Base-by-base conservation (phyloP, 2,888 invertebrate genomes). In the Drosophila nr. perissopoda region DNA sequence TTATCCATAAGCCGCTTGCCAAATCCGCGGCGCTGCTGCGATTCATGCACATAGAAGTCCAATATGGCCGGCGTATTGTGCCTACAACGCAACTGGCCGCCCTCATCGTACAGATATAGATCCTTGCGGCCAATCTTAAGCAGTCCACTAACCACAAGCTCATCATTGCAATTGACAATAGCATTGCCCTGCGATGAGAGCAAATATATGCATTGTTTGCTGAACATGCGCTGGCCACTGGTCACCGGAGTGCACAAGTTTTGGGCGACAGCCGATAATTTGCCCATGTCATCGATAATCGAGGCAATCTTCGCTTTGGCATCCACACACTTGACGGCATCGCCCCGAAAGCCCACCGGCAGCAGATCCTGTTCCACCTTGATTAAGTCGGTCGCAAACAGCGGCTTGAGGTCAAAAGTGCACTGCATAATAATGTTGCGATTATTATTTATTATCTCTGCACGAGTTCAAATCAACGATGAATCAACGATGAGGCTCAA, bases 51-150 rank as follows among this genome's bases (percentile, higher is more conserved):
- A 93, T 96, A 99, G 94, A 99, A 99, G 93, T 99, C 99, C 36
- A 99, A 94, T 60, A 99, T 95, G 93, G 98, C 98, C 8, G 97
- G 94, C 0, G 98, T 96, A 73, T 96, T 95, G 74, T 96, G 94
- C 67, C 96, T 94, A 91, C 97, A 96, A 91, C 95, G 95, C 85
- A 96, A 95, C 52, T 94, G 93, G n/a, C 95, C 95, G 58, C 93
- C 92, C 80, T 94, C 94, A 92, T 97, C 96, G 92, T 95, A 96
- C 62, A 98, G 94, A 94, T 97, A 99, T 53, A 99, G 94, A 85
- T 96, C 96, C 94, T 99, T 99, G 74, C 94, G 94, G 21, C 98
- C 98, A 54, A 98, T 95, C 94, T 98, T 99, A 78, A 99, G 93
- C 88, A 98, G 94, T 0, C 98, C 99, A 38, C 97, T 94, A 18